These are phyloP conservation scores for Panonychus citri DNA, from an alignment of 1,140 invertebrate species.

Conservation along the genomic window DNA sequence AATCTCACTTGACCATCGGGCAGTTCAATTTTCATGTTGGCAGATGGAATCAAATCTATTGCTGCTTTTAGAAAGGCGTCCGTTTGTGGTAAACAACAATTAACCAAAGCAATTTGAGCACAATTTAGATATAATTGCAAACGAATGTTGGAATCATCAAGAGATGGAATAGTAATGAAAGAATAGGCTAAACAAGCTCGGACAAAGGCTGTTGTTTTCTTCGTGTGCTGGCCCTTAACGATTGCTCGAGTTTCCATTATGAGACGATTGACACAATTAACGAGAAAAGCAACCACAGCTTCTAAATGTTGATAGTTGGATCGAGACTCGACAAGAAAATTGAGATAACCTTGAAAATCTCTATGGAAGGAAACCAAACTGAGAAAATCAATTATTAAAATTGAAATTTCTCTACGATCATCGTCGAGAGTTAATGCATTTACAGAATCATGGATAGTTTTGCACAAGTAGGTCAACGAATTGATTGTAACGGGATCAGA, in stretches of 20 bases:
- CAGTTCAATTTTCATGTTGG: slow-evolving; percentile 33
- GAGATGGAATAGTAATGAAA: slow-evolving; percentile 83
- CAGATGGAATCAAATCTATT: slow-evolving; percentile 47
- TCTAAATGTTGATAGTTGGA: slow-evolving; percentile 72
- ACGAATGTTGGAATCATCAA: slow-evolving; percentile 44
- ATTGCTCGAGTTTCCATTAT: slow-evolving; percentile 44
- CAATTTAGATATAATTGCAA: slow-evolving; percentile 63
- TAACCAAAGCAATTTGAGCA: slow-evolving; percentile 64
- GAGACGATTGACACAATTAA: slow-evolving; percentile 50
- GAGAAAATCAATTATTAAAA: slow-evolving; percentile 55
- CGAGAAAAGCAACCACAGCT: slow-evolving; percentile 33
- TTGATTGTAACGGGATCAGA: slow-evolving; percentile 65
- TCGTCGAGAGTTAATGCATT: slow-evolving; percentile 80
- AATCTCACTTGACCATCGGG: slow-evolving; percentile 42
- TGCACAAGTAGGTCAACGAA: slow-evolving; percentile 58
- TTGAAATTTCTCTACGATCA: slow-evolving; percentile 59
- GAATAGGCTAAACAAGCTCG: slow-evolving; percentile 82
- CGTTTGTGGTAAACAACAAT: slow-evolving; percentile 75
- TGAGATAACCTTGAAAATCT: slow-evolving; percentile 45
- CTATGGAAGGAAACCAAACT: slow-evolving; percentile 50
- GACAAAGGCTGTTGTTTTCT: slow-evolving; percentile 54
- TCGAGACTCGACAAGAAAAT: slow-evolving; percentile 76
- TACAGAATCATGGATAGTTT: slow-evolving; percentile 71
- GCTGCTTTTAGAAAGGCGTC: slow-evolving; percentile 80
- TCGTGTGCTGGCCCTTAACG: slow-evolving; percentile 48